Conservation (phyloP, 2,797 vertebrate species). For the Merluccius polli region DNA sequence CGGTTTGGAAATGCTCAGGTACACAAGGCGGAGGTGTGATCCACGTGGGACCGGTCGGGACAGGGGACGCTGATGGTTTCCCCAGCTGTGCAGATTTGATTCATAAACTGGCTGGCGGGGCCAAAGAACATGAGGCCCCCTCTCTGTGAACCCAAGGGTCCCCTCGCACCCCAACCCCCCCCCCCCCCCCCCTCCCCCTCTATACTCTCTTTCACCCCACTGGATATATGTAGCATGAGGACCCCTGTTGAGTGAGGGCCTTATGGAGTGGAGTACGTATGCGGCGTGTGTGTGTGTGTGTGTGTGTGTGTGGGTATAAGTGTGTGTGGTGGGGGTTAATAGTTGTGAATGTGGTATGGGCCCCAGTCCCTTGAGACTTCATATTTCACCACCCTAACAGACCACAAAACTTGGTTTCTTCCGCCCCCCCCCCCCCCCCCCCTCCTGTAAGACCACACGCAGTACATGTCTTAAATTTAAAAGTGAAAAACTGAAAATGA, state of each 20-base stretch:
- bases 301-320: not conserved
- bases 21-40: constrained; percentile 41
- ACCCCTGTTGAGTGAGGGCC: constrained; percentile 18
- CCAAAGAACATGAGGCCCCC: constrained; percentile 23
- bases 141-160: constrained; percentile 19
- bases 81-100: constrained; percentile 46
- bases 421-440: no score
- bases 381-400: constrained; percentile 12
- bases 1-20: constrained; percentile 14
- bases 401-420: not conserved
- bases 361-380: constrained; percentile 21
- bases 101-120: constrained; percentile 32
- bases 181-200: not conserved
- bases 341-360: constrained; percentile 3
- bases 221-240: not conserved
- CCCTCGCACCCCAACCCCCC: constrained; percentile 8
- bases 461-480: not conserved
- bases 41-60: constrained; percentile 23
- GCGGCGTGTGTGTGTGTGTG: constrained; percentile 11
- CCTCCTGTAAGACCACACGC: not conserved
- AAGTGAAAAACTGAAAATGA: not conserved
- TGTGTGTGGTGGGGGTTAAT: constrained; percentile 15
- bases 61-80: constrained; percentile 39
- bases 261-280: not conserved
- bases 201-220: not conserved